Evolutionary conservation across 2,797 vertebrate genomes (phyloP).

Genomic region (Sphenodon punctatus): DNA sequence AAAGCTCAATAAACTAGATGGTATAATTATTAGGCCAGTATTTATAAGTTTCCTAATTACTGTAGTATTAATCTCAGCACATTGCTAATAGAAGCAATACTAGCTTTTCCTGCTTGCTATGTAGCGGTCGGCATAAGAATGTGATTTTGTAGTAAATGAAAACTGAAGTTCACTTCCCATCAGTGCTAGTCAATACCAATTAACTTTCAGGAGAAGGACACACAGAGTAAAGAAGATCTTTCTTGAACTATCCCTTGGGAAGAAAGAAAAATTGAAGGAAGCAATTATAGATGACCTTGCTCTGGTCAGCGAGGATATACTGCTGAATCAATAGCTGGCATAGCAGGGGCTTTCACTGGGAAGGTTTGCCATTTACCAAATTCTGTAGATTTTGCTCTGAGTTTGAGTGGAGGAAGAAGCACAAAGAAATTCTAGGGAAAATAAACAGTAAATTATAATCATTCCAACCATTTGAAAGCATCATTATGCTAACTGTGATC

Average conservation of each 20-base stretch:
- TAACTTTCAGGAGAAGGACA: not conserved
- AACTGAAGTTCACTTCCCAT: not conserved
- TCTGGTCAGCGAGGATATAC: not conserved
- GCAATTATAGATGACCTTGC: constrained; percentile 5
- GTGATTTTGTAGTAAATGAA: not conserved
- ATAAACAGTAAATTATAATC: fast-evolving
- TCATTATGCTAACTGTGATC: too few species aligned
- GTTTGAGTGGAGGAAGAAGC: not conserved
- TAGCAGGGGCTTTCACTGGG: not conserved
- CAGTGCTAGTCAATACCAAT: not conserved
- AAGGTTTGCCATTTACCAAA: not conserved
- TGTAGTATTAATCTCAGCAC: constrained; percentile 16
- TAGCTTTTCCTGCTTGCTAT: not conserved
- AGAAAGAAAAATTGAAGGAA: not conserved
- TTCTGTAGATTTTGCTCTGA: not conserved
- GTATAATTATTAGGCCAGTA: constrained; percentile 28
- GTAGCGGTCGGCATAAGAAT: not conserved
- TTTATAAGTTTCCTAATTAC: constrained; percentile 13
- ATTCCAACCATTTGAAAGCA: too few species aligned
- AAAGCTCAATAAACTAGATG: constrained; percentile 34
- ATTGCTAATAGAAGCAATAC: not conserved
- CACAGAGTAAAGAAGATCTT: not conserved
- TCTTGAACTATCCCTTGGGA: not conserved
- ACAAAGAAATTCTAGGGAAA: not conserved
- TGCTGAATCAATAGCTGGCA: not conserved